phyloP scores from a whole-genome alignment of 2,113 vertebrate species.

The Poicephalus meyeri region DNA sequence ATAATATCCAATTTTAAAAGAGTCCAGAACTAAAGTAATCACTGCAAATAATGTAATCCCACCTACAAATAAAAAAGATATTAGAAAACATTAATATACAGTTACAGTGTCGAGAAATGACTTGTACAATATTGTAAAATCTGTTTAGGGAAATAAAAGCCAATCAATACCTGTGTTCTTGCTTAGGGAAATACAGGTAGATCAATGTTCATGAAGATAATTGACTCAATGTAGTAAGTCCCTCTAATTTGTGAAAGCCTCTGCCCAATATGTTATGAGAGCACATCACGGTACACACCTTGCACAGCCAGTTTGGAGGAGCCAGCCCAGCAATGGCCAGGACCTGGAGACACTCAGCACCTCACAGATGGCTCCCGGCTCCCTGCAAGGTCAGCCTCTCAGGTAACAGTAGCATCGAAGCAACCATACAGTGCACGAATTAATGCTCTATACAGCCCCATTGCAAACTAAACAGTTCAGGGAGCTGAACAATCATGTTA shows the following conservation, averaged over 20 bases:
- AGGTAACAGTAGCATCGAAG: background rate
- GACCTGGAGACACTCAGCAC: background rate
- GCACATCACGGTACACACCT: rapidly evolving
- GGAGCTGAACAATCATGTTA: background rate
- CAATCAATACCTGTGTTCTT: background rate
- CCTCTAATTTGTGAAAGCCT: background rate
- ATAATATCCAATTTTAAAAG: conserved; percentile 92
- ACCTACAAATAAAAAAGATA: conserved; percentile 72
- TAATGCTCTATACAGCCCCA: background rate
- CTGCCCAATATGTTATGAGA: rapidly evolving
- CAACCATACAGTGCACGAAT: background rate
- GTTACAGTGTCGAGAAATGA: background rate
- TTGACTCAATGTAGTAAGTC: background rate
- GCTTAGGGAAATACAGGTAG: background rate
- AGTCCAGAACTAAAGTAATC: conserved; percentile 91
- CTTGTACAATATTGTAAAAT: background rate
- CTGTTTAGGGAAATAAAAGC: background rate
- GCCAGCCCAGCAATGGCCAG: background rate
- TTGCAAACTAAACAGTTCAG: background rate
- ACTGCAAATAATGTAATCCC: conserved; percentile 90
- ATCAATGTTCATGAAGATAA: background rate
- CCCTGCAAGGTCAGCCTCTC: background rate
- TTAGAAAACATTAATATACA: background rate
- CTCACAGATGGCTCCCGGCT: background rate
- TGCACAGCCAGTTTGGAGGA: rapidly evolving